Conservation (phyloP, 2,888 invertebrate species). For the Clusia tigrina region DNA sequence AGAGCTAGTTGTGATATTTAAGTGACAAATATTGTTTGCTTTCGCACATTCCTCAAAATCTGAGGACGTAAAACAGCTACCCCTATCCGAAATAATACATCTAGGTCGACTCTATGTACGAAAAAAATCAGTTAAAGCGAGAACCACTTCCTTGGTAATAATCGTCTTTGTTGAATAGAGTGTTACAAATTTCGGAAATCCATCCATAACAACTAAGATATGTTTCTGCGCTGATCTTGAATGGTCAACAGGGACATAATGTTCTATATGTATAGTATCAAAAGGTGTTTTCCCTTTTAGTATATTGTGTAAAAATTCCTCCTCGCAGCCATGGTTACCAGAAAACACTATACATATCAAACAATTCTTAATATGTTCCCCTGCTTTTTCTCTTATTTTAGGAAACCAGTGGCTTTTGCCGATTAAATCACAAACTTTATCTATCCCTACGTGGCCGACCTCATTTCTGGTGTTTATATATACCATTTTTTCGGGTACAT, state of each 20-base stretch:
- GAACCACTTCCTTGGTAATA: no score
- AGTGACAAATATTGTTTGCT: constrained; percentile 20
- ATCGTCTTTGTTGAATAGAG: no score
- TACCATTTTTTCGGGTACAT: constrained; percentile 9
- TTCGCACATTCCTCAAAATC: constrained; percentile 1
- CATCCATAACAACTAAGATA: no score
- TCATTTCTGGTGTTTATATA: constrained; percentile 7
- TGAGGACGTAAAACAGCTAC: constrained; percentile 1
- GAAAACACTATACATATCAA: constrained; percentile 13
- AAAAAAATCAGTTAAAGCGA: no score
- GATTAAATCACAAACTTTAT: constrained; percentile 12
- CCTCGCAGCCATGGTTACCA: no score
- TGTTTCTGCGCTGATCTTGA: no score
- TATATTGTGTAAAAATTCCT: no score
- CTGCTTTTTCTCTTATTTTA: constrained; percentile 10
- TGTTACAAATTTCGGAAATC: no score
- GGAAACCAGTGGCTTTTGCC: constrained; percentile 17
- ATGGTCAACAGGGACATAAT: no score
- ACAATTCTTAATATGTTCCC: constrained; percentile 7
- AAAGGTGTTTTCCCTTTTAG: no score
- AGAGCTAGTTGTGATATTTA: constrained; percentile 17
- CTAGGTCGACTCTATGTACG: no score
- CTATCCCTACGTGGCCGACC: constrained; percentile 13
- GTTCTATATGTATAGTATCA: not conserved
- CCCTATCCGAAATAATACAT: no score